A percentile compares a stretch with the other conserved stretches of the same genome.
These are phyloP conservation scores for Acipenser oxyrinchus DNA, from an alignment of 2,797 vertebrate genomes.

Conservation along the genomic window DNA sequence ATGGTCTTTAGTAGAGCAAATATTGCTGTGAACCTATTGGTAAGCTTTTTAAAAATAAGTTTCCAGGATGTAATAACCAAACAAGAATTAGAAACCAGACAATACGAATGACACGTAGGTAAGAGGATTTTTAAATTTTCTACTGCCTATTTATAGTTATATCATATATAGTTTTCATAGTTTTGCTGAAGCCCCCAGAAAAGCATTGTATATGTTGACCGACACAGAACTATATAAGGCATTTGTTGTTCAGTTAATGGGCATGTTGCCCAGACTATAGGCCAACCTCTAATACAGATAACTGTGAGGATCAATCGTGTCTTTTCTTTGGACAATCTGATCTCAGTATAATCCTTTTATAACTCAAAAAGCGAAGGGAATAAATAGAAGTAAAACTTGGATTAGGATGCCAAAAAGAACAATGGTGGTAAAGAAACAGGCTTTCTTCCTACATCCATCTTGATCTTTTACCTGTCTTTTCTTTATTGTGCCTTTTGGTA, in stretches of 20 bases:
- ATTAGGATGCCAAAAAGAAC: background rate
- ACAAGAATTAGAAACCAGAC: no score
- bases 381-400: background rate
- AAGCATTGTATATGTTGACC: background rate
- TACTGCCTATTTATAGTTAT: no score
- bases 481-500: no score
- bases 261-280: background rate
- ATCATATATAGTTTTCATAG: no score
- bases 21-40: no score
- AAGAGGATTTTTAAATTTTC: no score
- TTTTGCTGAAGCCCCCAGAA: no score
- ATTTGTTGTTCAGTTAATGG: background rate
- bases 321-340: background rate
- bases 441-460: background rate
- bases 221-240: no score
- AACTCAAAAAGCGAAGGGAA: background rate
- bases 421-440: background rate
- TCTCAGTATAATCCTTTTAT: background rate
- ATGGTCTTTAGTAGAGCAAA: no score
- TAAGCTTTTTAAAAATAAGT: no score
- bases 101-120: no score
- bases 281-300: background rate
- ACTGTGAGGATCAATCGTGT: background rate
- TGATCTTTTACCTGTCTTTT: background rate
- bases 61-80: no score